Evolutionary conservation across 1,140 invertebrate species (phyloP), one percentile per base, ranked within the genome.

Genomic region (Drosophila biarmipes): DNA sequence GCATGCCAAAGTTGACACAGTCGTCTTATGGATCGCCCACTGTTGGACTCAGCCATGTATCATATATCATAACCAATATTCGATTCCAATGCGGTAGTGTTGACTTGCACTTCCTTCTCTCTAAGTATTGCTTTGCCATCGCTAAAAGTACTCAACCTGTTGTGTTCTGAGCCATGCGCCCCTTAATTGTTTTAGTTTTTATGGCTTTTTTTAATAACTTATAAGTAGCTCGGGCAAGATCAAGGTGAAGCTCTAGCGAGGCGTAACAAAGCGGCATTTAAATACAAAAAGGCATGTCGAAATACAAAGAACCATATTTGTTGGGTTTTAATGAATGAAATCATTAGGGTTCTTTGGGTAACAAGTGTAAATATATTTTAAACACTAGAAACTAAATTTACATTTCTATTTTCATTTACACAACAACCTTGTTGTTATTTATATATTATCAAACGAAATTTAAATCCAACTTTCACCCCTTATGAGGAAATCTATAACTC

Each of bases 221-320:
- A 59, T 45, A 62, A 49, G 37, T 31, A 8, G 52, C 63, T 35
- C 58, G 53, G 59, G 63, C 71, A 84, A 84, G 80, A 84, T 84
- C 80, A 84, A 84, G 80, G 80, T 84, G 80, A 84, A 59, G 58
- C 75, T 67, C 64, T 54, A 54, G 43, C 81, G 61, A 82, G 74
- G 80, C 80, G 80, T 74, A 82, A 82, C 74, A 29, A 31, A 31
- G 49, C 49, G 29, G 35, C 35, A 42, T 69, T 27, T 53, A 45
- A 55, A 40, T 46, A 78, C 52, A 45, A 57, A 38, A 34, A 43
- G 15, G 7, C n/a, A 27, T 19, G 58, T 52, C 37, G 54, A 51
- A 37, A 37, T 10, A 55, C 24, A 68, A 68, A 69, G 19, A 71
- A 34, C 42, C 4, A 27, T 21, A 34, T 31, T 69, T 69, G 43